Evolutionary conservation across 2,797 vertebrate genomes (phyloP).

Genomic region (Glossophaga mutica): DNA sequence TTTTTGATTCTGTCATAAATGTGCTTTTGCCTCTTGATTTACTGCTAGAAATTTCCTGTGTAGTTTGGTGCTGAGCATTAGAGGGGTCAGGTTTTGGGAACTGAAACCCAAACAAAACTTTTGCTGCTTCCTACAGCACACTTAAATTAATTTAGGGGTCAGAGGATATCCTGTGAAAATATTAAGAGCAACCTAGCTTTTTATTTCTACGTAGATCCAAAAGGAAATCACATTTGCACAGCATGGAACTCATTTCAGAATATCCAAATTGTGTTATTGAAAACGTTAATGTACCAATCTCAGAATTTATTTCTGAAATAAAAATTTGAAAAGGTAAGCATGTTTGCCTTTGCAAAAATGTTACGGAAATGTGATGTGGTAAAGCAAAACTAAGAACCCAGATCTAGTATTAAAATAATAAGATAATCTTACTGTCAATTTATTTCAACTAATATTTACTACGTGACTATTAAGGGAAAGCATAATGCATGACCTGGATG

Average conservation of each 20-base stretch:
- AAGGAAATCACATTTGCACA: not conserved
- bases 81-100: constrained; percentile 49
- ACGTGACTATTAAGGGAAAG: not conserved
- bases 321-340: constrained; percentile 26
- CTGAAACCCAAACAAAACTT: constrained; percentile 65
- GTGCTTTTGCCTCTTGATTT: constrained; percentile 59
- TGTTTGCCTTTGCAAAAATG: not conserved
- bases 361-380: not conserved
- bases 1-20: constrained; percentile 15
- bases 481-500: not conserved
- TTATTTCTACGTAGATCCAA: constrained; percentile 4
- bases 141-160: constrained; percentile 61
- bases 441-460: not conserved
- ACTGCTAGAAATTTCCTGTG: constrained; percentile 71
- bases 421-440: not conserved
- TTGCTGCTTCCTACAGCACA: constrained; percentile 49
- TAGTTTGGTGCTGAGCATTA: constrained; percentile 48
- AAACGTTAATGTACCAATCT: not conserved
- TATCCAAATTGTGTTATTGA: not conserved
- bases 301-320: not conserved
- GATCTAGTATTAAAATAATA: not conserved
- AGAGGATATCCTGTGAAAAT: constrained; percentile 57
- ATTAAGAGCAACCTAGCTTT: constrained; percentile 17
- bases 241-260: not conserved
- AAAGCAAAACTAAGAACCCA: not conserved